Evolutionary conservation across 2,113 vertebrate species (phyloP).

Genomic region (Ellobius talpinus): DNA sequence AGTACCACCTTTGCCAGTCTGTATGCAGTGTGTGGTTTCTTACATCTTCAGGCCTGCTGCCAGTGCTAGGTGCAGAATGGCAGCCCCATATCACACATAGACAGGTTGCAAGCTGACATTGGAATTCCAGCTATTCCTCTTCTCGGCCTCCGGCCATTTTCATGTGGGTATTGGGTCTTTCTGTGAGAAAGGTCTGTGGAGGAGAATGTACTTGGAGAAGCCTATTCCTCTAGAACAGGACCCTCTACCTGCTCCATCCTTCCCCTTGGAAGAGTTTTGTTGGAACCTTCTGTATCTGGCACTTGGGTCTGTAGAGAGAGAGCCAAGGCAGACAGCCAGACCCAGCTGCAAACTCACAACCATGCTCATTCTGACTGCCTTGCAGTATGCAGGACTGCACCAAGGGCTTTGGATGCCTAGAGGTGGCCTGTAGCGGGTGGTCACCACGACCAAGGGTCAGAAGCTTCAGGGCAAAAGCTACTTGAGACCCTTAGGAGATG

Average conservation of each 20-base stretch:
- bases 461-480: neutral
- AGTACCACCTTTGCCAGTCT: neutral
- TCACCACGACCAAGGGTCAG: neutral
- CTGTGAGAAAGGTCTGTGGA: neutral
- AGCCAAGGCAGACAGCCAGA: neutral
- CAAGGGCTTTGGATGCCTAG: neutral
- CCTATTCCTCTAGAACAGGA: neutral
- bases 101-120: neutral
- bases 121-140: slow-evolving; percentile 64
- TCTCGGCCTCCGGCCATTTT: neutral
- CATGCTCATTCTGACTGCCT: neutral
- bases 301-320: neutral
- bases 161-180: neutral
- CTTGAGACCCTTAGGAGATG: neutral
- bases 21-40: neutral
- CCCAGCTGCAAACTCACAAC: neutral
- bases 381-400: neutral
- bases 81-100: neutral
- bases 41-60: neutral
- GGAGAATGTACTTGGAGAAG: neutral
- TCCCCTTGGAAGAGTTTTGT: neutral
- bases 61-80: neutral
- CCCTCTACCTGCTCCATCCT: neutral
- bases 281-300: slow-evolving; percentile 28
- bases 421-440: neutral